Base-by-base conservation (phyloP, 64 coral and sea anemone genomes). In the Porites australiensis region DNA sequence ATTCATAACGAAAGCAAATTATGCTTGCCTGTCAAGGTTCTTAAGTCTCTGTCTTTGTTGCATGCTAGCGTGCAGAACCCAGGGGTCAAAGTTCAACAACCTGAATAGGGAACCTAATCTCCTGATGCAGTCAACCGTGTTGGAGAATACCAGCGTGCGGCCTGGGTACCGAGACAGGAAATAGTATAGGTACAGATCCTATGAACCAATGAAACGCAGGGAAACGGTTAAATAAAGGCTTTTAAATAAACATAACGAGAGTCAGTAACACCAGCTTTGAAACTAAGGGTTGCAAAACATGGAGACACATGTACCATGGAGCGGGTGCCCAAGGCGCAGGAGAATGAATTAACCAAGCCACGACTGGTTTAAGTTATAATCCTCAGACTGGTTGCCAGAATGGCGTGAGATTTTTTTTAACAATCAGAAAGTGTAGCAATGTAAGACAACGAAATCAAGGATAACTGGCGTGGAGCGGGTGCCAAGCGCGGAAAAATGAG, bases 21-120 rank as follows among this genome's bases (percentile, higher is more conserved):
- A 19, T 70, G 11, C 79, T 43, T 23, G 93, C 98, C 98, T 96
- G 65, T 99, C 98, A 0, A 99, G 70, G 68, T 99, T 99, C 72
- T 99, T 99, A 3, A 99, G 80, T 74, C 98, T 67, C 53, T 99
- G 98, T 70, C 94, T 93, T 70, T 99, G 98, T 58, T 99, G 98
- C 94, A 99, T 99, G 9, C 79, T 93, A 18, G 98, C 94, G 72
- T 96, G 98, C 3, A 99, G 55, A 78, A 95, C 90, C 12, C 95
- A 81, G 4, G 98, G 98, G 54, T 93, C 90, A 47, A 96, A 92
- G 52, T 94, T 70, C 43, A 99, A 65, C 44, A 99, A 78, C 21
- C 90, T 91, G 13, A 99, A 64, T 15, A 99, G 92, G 67, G 98
- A 90, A 0, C 88, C 86, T 61, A 99, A 74, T 51, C 98, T 92